Base-by-base conservation (phyloP, 2,888 invertebrate genomes). In the Notocelia uddmanniana region DNA sequence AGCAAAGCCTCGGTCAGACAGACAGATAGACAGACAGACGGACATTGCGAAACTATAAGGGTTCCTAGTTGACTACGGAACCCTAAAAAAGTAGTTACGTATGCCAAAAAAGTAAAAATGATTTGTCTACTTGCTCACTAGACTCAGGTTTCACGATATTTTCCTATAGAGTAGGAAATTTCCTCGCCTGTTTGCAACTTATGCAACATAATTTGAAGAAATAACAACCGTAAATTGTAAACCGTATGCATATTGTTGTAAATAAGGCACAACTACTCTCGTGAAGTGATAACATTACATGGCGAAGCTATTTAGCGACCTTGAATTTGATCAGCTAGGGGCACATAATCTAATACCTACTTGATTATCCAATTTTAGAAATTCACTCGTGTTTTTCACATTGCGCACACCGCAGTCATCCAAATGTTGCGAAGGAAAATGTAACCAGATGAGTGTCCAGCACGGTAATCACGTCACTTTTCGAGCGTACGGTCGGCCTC, bases 311-410 rank as follows among this genome's bases (percentile, higher is more conserved):
- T 67, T 54, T 55, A 57, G 19, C 41, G 57, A 67, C 66, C 66
- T 67, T 45, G 66, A 3, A 15, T 67, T 57, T 55, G 54, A 67
- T 57, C 26, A 19, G 66, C 45, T 31, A 57, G 45, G 41, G 55
- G 26, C 31, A 11, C 21, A 67, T 67, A 57, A 45, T 57, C 26
- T 67, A 19, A 31, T 31, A 9, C 26, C 26, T 57, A 57, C 45
- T 18, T 67, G 31, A 57, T 45, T 57, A 18, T 67, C 66, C 66
- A 57, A 67, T 67, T 67, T 67, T 45, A 41, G 52, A 54, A 52
- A 54, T 23, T 64, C 52, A 23, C n/a, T 11, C 11, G 34, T 54
- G 34, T 37, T 64, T 34, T n/a, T 54, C 55, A 64, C 11, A n/a
- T 54, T 37, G 48, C 48, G 31, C 26, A 11, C 18, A 45, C 23